Evolutionary conservation across 2,797 vertebrate species (phyloP).

Genomic region (Phoebastria nigripes): DNA sequence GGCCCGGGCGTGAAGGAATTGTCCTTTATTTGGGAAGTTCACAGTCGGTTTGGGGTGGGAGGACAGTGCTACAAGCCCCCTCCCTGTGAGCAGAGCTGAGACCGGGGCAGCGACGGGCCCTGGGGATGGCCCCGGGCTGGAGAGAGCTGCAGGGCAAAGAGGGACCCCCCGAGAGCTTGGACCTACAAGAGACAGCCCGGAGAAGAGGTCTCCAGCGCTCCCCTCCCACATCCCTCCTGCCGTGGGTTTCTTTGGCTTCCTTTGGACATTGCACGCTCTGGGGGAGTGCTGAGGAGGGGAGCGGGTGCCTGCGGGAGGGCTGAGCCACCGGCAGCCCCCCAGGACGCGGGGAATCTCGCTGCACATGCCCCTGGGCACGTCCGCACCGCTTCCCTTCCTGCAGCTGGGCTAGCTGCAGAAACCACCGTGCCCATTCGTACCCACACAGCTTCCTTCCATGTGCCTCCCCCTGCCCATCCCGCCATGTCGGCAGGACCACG

Average conservation of each 20-base stretch:
- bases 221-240: not conserved
- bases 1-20: not conserved
- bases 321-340: not conserved
- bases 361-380: not conserved
- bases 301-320: not conserved
- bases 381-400: not conserved
- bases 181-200: not conserved
- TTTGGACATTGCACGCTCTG: not conserved
- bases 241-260: conserved; percentile 25
- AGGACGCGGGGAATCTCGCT: not conserved
- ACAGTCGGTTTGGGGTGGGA: conserved; percentile 17
- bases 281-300: not conserved
- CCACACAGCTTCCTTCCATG: accelerated
- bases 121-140: not conserved
- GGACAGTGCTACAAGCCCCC: not conserved
- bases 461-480: not conserved
- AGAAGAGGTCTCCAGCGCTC: accelerated
- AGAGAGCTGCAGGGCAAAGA: not conserved
- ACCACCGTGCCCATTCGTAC: accelerated
- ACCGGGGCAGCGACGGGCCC: not conserved
- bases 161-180: not conserved
- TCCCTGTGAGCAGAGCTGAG: not conserved
- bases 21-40: conserved; percentile 56
- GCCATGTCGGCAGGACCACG: accelerated
- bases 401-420: not conserved